phyloP scores from a whole-genome alignment of 2,113 vertebrate genomes.

The Rhinogobius similis region DNA sequence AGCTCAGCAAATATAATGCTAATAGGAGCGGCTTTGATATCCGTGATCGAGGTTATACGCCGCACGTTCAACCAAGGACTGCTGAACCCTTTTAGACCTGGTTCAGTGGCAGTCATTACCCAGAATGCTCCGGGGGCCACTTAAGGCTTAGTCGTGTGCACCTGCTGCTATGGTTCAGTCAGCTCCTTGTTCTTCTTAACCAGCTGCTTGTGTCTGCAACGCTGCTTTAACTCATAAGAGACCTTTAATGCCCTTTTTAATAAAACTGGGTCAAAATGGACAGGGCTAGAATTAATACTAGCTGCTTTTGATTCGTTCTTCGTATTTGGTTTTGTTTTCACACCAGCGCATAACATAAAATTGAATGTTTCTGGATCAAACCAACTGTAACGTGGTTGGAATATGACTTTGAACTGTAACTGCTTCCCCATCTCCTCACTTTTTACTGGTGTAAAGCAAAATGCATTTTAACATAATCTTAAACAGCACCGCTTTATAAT shows the following conservation, averaged over 20 bases:
- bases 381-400: background rate
- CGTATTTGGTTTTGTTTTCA: background rate
- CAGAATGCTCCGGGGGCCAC: constrained; percentile 9
- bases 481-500: too few species aligned
- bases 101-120: constrained; percentile 13
- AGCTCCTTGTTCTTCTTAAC: constrained; percentile 11
- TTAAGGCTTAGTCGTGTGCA: constrained; percentile 7
- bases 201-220: background rate
- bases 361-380: background rate
- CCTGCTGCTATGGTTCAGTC: constrained; percentile 2
- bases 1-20: constrained; percentile 45
- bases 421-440: background rate
- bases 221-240: background rate
- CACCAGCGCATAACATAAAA: too few species aligned
- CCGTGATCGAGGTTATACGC: constrained; percentile 19
- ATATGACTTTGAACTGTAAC: background rate
- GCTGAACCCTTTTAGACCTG: constrained; percentile 2
- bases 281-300: background rate
- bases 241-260: background rate
- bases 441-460: background rate
- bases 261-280: background rate
- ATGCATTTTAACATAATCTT: too few species aligned
- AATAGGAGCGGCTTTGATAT: constrained; percentile 28
- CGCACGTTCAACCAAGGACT: constrained; percentile 9
- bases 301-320: background rate